Evolutionary conservation across 2,113 vertebrate species (phyloP).

Genomic region (Myrmecobius fasciatus): DNA sequence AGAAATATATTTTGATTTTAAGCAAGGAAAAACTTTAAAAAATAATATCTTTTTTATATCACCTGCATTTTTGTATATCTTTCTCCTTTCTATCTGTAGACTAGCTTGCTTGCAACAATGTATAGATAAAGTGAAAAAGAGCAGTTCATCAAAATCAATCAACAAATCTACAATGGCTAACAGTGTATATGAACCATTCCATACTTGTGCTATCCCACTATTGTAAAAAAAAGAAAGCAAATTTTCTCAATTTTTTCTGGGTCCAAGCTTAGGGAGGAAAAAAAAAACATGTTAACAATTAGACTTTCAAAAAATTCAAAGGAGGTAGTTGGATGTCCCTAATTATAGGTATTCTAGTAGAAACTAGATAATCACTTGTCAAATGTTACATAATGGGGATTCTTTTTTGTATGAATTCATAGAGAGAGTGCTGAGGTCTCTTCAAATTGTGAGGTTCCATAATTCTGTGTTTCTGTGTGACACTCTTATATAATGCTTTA

Average conservation of each 20-base stretch:
- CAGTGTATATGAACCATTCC: neutral
- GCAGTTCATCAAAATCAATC: neutral
- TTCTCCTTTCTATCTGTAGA: neutral
- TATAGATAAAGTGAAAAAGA: neutral
- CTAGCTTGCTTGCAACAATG: neutral
- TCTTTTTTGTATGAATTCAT: neutral
- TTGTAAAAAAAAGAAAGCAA: neutral
- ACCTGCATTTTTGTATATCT: neutral
- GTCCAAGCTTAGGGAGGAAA: neutral
- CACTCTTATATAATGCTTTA: neutral
- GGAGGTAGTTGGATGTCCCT: neutral
- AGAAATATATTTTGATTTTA: neutral
- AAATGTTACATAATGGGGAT: neutral
- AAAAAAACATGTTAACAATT: neutral
- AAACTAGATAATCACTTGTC: neutral
- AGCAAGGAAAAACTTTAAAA: neutral
- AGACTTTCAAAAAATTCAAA: neutral
- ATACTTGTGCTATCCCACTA: neutral
- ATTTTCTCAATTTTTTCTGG: neutral
- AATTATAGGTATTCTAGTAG: neutral
- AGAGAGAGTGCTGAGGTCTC: neutral
- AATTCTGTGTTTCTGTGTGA: neutral
- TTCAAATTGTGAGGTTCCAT: neutral
- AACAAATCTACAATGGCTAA: neutral
- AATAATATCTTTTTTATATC: neutral